Conservation (phyloP, 1,140 invertebrate species). For the Triops cancriformis region DNA sequence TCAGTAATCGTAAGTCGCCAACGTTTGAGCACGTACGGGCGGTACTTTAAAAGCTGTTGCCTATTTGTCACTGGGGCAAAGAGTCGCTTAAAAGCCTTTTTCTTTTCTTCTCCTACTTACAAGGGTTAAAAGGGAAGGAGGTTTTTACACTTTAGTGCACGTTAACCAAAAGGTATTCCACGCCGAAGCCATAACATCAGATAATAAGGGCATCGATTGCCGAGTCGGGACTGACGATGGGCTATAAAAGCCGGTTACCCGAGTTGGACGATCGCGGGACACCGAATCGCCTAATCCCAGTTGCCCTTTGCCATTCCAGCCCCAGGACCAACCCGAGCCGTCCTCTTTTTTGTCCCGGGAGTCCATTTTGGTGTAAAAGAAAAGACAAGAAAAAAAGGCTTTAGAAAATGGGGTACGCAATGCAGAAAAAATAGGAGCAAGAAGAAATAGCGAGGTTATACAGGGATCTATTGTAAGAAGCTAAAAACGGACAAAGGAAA, state of each 20-base stretch:
- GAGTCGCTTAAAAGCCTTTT: not conserved
- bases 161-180: conserved; percentile 10
- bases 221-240: conserved; percentile 3
- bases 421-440: not conserved
- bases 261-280: conserved; percentile 19
- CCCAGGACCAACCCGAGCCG: conserved; percentile 26
- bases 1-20: conserved; percentile 13
- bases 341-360: conserved; percentile 14
- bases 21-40: not conserved
- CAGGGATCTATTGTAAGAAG: not conserved
- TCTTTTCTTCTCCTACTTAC: not conserved
- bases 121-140: not conserved
- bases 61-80: not conserved
- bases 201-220: conserved; percentile 8
- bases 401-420: conserved; percentile 2
- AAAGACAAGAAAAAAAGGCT: not conserved
- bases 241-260: conserved; percentile 12
- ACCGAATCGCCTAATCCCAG: conserved; percentile 22
- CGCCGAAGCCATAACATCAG: not conserved
- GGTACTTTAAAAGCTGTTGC: conserved; percentile 4
- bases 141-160: not conserved
- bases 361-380: not conserved
- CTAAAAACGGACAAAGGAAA: too few relatives aligned
- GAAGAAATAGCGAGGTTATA: not conserved
- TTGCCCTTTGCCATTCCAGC: conserved; percentile 26